Conservation (phyloP, 2,888 invertebrate genomes). For the Trichopria drosophilae region DNA sequence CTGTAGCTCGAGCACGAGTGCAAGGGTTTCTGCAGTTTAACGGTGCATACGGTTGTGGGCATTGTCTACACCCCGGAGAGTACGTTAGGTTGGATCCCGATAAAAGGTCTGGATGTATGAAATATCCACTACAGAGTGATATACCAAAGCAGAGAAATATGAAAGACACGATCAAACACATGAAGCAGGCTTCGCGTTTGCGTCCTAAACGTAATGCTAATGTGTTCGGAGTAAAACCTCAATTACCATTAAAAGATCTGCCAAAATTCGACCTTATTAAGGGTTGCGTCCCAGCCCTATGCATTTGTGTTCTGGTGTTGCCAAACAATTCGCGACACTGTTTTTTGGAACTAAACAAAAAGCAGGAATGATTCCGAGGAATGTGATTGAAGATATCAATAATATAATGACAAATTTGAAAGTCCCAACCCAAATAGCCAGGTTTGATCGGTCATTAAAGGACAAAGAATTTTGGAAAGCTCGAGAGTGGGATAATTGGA, state of each 20-base stretch:
- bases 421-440: constrained; percentile 5
- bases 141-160: not conserved
- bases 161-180: too few relatives aligned
- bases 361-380: not conserved
- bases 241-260: constrained; percentile 3
- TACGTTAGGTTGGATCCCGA: not conserved
- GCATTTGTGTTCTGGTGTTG: constrained; percentile 6
- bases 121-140: not conserved
- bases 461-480: constrained; percentile 2
- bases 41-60: not conserved
- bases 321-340: not conserved
- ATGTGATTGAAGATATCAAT: not conserved
- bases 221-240: not conserved
- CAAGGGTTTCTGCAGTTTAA: not conserved
- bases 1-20: not conserved
- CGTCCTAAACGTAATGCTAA: too few relatives aligned
- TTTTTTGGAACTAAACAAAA: not conserved
- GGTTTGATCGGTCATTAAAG: not conserved
- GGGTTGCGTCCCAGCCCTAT: not conserved
- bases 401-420: not conserved
- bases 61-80: not conserved
- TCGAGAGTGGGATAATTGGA: constrained; percentile 15
- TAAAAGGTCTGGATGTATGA: too few relatives aligned
- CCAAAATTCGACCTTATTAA: not conserved
- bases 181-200: too few relatives aligned